Base-by-base conservation (phyloP, 2,113 vertebrate genomes). In the Elachura formosa region DNA sequence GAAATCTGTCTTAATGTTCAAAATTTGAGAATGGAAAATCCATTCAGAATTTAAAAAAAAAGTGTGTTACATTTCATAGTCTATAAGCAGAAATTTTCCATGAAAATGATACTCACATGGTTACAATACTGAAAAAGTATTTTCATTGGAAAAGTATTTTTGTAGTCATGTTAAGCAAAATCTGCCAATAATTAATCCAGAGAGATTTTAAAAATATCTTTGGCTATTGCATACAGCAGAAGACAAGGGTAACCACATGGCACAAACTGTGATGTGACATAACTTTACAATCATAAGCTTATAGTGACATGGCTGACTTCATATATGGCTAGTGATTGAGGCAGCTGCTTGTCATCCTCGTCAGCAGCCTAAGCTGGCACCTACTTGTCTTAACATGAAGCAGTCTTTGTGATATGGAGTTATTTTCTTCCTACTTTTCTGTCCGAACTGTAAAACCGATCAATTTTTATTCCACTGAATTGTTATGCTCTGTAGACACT, bases 351-450 rank as follows among this genome's bases (percentile, higher is more conserved):
- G 49, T 49, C 79, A 75, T 22, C 61, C 40, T 59, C 43, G 24
- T 43, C 85, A 90, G 43, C 34, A 90, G 29, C 36, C 23, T 71
- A 46, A 67, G 3, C 3, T 89, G 68, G 66, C 29, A 63, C 11
- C 19, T 33, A 31, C 18, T 62, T 45, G 29, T 51, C 51, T 78
- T 79, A 79, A 62, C 3, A 16, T 34, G 12, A 36, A 80, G 26
- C 26, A 68, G 11, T 26, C 36, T 77, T 40, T 69, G 43, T 84
- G 56, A 71, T 41, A 59, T 4, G 51, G 51, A 55, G 29, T 40
- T 71, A 59, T 78, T 90, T 85, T 90, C 67, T 92, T 34, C 22
- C 10, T 29, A 25, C 24, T 72, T 84, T 81, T 73, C 49, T 76
- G 40, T 38, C 38, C 84, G 26, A 43, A 21, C 11, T 80, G 88